Conservation (phyloP, 2,797 vertebrate species). For the Rhinophrynus dorsalis region DNA sequence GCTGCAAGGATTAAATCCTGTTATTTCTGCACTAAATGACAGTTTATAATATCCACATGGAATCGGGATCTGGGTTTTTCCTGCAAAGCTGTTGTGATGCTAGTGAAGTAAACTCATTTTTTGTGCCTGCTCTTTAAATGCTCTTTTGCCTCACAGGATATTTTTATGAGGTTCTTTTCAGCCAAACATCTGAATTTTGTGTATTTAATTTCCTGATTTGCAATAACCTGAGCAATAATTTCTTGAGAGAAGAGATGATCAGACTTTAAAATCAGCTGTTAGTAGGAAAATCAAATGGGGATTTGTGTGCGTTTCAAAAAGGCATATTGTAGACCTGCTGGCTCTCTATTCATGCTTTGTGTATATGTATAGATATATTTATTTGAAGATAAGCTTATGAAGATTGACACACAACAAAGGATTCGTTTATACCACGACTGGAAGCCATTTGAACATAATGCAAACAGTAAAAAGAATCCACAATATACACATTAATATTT, state of each 20-base stretch:
- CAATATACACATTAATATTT: not conserved
- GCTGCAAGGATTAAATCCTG: not conserved
- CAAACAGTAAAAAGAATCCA: not conserved
- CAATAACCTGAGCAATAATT: constrained; percentile 46
- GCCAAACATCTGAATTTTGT: not conserved
- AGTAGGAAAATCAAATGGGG: not conserved
- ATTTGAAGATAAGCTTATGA: not conserved
- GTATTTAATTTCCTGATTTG: not conserved
- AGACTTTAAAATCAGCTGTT: not conserved
- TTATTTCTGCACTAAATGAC: constrained; percentile 30
- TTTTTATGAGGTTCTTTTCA: not conserved
- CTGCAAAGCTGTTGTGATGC: not conserved
- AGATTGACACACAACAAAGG: not conserved
- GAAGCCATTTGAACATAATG: not conserved
- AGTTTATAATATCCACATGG: not conserved
- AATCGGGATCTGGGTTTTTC: not conserved
- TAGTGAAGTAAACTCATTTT: not conserved
- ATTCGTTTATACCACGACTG: not conserved
- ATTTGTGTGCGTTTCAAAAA: not conserved
- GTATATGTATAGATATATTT: not conserved
- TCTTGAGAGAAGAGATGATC: not conserved
- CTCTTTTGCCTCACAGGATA: not conserved
- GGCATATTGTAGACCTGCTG: not conserved
- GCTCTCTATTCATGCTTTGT: not conserved
- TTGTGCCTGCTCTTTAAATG: not conserved